Percentiles rank a stretch among this genome's conserved stretches.
Conservation (phyloP, 2,888 invertebrate genomes). For the Poecilobothrus nobilitatus region DNA sequence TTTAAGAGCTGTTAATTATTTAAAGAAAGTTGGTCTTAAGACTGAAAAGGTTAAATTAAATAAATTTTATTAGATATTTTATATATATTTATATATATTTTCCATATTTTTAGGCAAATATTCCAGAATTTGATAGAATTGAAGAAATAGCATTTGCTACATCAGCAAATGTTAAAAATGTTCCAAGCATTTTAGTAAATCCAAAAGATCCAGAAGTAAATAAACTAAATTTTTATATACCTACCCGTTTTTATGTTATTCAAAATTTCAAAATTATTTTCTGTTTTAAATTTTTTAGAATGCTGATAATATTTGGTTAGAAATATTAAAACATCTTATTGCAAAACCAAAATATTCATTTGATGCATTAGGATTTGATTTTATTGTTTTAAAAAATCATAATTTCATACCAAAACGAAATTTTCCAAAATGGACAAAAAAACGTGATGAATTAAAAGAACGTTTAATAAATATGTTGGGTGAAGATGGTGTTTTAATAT, state of each 20-base stretch:
- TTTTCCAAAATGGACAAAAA: slow-evolving; percentile 5
- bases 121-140: slow-evolving; percentile 16
- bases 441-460: slow-evolving; percentile 9
- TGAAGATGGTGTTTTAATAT: slow-evolving; percentile 61
- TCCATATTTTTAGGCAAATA: slow-evolving; percentile 17
- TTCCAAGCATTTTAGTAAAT: slow-evolving; percentile 21
- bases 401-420: slow-evolving; percentile 40
- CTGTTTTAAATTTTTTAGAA: slow-evolving; percentile 25
- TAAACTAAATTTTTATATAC: not conserved
- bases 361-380: slow-evolving; percentile 46
- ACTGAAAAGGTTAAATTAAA: slow-evolving; percentile 18
- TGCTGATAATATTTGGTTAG: slow-evolving; percentile 33
- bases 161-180: slow-evolving; percentile 21
- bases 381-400: slow-evolving; percentile 38
- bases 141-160: slow-evolving; percentile 21
- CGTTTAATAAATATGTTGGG: slow-evolving; percentile 53
- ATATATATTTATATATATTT: not conserved
- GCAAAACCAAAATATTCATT: slow-evolving; percentile 45
- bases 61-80: not conserved
- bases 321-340: slow-evolving; percentile 36
- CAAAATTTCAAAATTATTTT: not conserved
- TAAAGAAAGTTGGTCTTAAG: slow-evolving; percentile 31
- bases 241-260: not conserved
- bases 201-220: slow-evolving; percentile 22
- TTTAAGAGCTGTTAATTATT: slow-evolving; percentile 31